Percentiles rank a stretch among this genome's conserved stretches.
Evolutionary conservation across 2,888 invertebrate species (phyloP).

Genomic region (Troides oblongomaculatus): DNA sequence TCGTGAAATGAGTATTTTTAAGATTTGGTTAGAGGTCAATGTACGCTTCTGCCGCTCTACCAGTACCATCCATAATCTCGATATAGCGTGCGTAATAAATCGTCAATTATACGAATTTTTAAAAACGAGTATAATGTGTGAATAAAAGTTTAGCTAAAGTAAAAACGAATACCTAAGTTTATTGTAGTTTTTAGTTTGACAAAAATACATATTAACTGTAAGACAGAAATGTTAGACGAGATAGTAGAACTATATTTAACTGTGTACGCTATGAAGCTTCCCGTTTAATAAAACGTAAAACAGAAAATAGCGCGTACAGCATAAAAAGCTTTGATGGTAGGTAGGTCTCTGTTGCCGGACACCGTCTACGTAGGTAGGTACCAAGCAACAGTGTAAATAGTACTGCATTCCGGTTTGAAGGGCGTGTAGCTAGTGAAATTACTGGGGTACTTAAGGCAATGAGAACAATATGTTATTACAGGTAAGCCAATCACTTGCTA

Average conservation of each 20-base stretch:
- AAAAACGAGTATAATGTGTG: no score
- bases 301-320: not conserved
- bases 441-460: no score
- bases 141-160: not conserved
- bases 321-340: not conserved
- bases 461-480: no score
- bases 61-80: slow-evolving; percentile 14
- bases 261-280: not conserved
- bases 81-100: not conserved
- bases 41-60: not conserved
- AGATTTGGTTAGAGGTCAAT: not conserved
- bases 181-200: not conserved
- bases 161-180: not conserved
- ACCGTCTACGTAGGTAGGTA: no score
- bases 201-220: not conserved
- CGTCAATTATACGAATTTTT: no score
- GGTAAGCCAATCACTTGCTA: no score
- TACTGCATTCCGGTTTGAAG: no score
- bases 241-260: not conserved
- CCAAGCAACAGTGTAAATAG: no score
- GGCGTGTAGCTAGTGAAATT: no score
- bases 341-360: no score
- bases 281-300: not conserved
- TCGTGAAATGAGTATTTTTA: slow-evolving; percentile 1
- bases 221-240: not conserved